Evolutionary conservation across 2,113 vertebrate species (phyloP).

Genomic region (Andinoacara biseriatus): DNA sequence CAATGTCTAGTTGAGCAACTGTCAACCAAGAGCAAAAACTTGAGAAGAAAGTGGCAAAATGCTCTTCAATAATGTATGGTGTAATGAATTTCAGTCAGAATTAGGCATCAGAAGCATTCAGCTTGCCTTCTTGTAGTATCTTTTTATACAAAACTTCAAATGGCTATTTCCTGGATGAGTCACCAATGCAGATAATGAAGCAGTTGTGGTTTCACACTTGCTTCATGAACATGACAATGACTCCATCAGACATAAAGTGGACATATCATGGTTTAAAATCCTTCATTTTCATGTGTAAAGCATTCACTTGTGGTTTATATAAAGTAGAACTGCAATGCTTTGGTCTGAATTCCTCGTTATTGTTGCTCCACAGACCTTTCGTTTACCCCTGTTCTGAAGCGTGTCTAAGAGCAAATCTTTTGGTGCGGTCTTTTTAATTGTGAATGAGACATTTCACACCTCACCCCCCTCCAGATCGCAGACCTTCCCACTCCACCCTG

Average conservation of each 20-base stretch:
- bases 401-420: no score
- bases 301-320: no score
- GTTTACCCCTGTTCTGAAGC: no score
- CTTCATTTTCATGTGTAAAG: no score
- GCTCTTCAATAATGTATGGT: background rate
- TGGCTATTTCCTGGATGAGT: background rate
- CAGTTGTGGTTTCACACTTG: rapidly evolving
- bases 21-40: background rate
- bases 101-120: background rate
- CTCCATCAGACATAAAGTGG: background rate
- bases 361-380: no score
- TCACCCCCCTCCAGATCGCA: no score
- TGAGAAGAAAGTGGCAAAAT: background rate
- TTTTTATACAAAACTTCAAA: background rate
- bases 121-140: background rate
- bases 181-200: background rate
- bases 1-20: background rate
- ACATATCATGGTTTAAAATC: no score
- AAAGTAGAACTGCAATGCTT: no score
- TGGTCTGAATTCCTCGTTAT: no score
- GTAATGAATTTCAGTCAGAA: background rate
- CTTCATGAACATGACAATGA: background rate
- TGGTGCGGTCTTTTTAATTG: no score
- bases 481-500: no score
- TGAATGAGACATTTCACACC: no score